Evolutionary conservation across 1,140 invertebrate genomes (phyloP).

Genomic region (Pemphigus obesinymphae): DNA sequence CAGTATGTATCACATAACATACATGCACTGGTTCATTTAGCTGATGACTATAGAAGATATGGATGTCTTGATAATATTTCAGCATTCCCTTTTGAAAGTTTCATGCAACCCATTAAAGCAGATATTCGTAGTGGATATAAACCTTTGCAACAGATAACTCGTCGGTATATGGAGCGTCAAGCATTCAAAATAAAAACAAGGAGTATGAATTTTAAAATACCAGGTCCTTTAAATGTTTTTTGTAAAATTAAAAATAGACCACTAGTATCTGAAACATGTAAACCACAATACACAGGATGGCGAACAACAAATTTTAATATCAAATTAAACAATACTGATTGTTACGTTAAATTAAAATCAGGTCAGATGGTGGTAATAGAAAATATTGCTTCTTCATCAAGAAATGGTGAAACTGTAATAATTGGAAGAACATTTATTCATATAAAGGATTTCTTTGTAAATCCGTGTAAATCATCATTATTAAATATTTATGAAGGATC

Average conservation of each 20-base stretch:
- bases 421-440: not conserved
- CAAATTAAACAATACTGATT: not conserved
- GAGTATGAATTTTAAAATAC: not conserved
- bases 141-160: not conserved
- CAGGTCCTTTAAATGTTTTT: not conserved
- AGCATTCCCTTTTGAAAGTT: constrained; percentile 53
- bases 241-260: not conserved
- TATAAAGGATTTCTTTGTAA: not conserved
- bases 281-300: not conserved
- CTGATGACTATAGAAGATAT: constrained; percentile 50
- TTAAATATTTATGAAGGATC: not conserved
- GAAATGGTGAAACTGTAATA: not conserved
- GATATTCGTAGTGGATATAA: not conserved
- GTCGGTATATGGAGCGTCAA: not conserved
- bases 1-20: constrained; percentile 43
- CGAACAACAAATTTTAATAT: not conserved
- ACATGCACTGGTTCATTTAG: constrained; percentile 49
- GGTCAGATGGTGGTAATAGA: not conserved
- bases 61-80: constrained; percentile 39
- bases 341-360: not conserved
- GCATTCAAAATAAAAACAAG: not conserved
- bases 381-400: not conserved
- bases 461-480: not conserved
- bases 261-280: not conserved
- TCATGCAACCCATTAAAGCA: constrained; percentile 49